Evolutionary conservation across 2,113 vertebrate species (phyloP).

Genomic region (Cebidichthys violaceus): DNA sequence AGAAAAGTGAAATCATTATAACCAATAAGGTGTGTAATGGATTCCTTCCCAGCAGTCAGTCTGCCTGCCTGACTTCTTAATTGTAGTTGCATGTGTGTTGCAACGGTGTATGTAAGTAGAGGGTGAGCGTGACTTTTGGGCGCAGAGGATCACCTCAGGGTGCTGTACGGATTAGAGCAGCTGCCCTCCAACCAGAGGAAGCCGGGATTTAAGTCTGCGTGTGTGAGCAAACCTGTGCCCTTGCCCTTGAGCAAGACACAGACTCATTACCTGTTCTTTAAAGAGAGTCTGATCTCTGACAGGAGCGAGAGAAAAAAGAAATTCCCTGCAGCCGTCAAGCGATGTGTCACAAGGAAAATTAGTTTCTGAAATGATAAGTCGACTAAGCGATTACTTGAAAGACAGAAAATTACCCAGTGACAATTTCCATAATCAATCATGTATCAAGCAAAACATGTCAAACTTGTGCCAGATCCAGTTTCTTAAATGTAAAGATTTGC

Average conservation of each 20-base stretch:
- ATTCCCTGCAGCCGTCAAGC: constrained; percentile 32
- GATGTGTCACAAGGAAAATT: constrained; percentile 29
- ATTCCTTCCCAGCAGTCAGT: constrained; percentile 81
- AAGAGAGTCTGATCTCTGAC: constrained; percentile 18
- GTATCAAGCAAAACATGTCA: constrained; percentile 10
- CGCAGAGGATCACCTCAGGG: constrained; percentile 45
- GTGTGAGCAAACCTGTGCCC: constrained; percentile 16
- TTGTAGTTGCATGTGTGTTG: constrained; percentile 69
- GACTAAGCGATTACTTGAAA: constrained; percentile 27
- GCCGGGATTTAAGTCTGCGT: constrained; percentile 24
- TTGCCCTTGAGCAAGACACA: constrained; percentile 55
- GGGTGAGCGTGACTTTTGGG: constrained; percentile 2
- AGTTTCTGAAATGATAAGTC: constrained; percentile 14
- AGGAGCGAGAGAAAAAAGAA: constrained; percentile 4
- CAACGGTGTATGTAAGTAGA: constrained; percentile 40
- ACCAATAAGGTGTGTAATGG: constrained; percentile 87
- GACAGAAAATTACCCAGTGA: constrained; percentile 18
- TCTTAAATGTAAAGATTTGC: background rate
- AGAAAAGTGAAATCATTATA: constrained; percentile 85
- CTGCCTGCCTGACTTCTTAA: constrained; percentile 82
- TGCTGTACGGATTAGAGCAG: constrained; percentile 45
- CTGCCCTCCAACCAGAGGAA: constrained; percentile 42
- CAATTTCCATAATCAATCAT: constrained; percentile 4
- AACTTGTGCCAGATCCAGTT: background rate
- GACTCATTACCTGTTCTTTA: constrained; percentile 41